Evolutionary conservation across 2,888 invertebrate species (phyloP).

Genomic region (Azorinus chamasolen): DNA sequence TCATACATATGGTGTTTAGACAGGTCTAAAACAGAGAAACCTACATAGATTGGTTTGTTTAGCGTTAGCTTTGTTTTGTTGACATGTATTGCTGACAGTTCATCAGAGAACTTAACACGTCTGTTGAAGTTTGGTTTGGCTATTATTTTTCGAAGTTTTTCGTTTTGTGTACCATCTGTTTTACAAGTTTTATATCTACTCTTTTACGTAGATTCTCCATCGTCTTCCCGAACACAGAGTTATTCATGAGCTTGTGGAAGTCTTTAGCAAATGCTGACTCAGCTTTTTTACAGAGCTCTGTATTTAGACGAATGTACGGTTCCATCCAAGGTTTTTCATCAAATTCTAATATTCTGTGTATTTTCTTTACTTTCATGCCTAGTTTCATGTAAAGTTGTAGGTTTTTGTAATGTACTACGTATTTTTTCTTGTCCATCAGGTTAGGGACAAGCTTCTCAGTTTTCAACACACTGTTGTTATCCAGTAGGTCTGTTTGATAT

Average conservation of each 20-base stretch:
- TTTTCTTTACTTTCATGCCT: slow-evolving; percentile 71
- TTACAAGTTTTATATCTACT: slow-evolving; percentile 32
- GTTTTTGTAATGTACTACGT: slow-evolving; percentile 83
- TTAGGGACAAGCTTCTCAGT: slow-evolving; percentile 60
- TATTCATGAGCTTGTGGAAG: slow-evolving; percentile 40
- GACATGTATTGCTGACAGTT: slow-evolving; percentile 33
- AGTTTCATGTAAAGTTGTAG: slow-evolving; percentile 76
- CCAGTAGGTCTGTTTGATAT: slow-evolving; percentile 63
- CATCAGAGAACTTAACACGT: slow-evolving; percentile 39
- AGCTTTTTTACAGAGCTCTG: slow-evolving; percentile 70
- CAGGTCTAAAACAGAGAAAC: slow-evolving; percentile 37
- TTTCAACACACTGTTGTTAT: slow-evolving; percentile 32
- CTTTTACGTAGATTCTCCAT: slow-evolving; percentile 34
- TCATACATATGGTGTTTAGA: slow-evolving; percentile 66
- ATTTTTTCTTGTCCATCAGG: slow-evolving; percentile 65
- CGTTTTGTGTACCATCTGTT: slow-evolving; percentile 30
- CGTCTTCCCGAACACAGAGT: slow-evolving; percentile 37
- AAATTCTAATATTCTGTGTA: slow-evolving; percentile 81
- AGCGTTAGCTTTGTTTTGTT: slow-evolving; percentile 48
- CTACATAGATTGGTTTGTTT: slow-evolving; percentile 57
- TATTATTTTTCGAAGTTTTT: slow-evolving; percentile 25
- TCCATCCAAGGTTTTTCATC: slow-evolving; percentile 80
- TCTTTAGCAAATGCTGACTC: slow-evolving; percentile 59
- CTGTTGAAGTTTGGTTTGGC: slow-evolving; percentile 30
- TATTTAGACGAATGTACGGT: slow-evolving; percentile 82